Evolutionary conservation across 1,140 invertebrate species (phyloP).

Genomic region (Pygmarrhopalites habei): DNA sequence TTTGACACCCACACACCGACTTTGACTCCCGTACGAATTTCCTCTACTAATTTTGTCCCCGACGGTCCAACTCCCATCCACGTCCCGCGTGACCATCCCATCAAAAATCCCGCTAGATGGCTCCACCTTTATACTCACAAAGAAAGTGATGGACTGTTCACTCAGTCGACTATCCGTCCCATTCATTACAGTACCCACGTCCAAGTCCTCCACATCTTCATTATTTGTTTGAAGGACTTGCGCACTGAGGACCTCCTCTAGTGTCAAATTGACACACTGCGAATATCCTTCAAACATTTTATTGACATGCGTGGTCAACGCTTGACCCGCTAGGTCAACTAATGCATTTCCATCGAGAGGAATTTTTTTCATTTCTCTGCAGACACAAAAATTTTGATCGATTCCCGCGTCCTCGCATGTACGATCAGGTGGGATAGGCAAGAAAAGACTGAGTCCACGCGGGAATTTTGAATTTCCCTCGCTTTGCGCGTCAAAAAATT

Average conservation of each 20-base stretch:
- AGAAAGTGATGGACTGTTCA: no score
- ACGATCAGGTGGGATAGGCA: neutral
- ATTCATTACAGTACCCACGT: no score
- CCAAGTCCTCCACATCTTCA: no score
- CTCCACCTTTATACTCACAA: no score
- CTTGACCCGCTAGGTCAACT: neutral
- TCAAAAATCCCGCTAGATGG: no score
- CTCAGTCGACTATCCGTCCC: no score
- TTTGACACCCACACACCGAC: constrained; percentile 64
- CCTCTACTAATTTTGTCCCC: constrained; percentile 55
- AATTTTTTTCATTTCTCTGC: neutral
- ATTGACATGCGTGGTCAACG: constrained; percentile 58
- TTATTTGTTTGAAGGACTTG: neutral
- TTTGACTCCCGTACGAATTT: constrained; percentile 71
- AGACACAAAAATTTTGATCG: constrained; percentile 18
- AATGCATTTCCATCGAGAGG: neutral
- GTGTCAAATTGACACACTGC: constrained; percentile 51
- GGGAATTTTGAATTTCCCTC: constrained; percentile 39
- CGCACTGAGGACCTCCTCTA: constrained; percentile 45
- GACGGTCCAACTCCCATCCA: no score
- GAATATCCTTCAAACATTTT: constrained; percentile 45
- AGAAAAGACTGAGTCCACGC: constrained; percentile 29
- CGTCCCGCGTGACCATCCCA: no score
- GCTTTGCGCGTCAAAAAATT: no score
- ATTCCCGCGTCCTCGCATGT: constrained; percentile 63